A percentile compares a stretch with the other conserved stretches of the same genome.
These are phyloP conservation scores for Aphelinus certus DNA, from an alignment of 1,140 invertebrate species.

Conservation along the genomic window DNA sequence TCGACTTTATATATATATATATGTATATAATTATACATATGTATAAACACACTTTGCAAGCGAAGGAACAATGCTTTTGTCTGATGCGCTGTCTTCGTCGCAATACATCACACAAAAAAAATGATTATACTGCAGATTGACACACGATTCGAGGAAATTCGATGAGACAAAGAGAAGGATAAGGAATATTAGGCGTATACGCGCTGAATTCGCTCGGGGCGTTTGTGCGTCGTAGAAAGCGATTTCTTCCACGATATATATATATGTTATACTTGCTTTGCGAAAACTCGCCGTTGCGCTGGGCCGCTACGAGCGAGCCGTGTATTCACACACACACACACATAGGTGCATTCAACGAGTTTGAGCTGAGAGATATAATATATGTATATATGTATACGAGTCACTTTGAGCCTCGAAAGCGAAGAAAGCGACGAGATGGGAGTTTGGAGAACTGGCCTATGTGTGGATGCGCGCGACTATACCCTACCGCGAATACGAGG, in stretches of 20 bases:
- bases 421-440: background rate
- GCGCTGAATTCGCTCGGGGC: slow-evolving; percentile 27
- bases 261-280: slow-evolving; percentile 37
- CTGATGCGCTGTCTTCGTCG: slow-evolving; percentile 47
- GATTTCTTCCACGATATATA: slow-evolving; percentile 37
- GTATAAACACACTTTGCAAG: slow-evolving; percentile 3
- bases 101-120: background rate
- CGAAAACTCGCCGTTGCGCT: slow-evolving; percentile 15
- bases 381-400: background rate
- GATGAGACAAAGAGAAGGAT: slow-evolving; percentile 14
- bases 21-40: too few species aligned
- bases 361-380: background rate
- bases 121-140: slow-evolving; percentile 4
- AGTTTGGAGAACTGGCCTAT: background rate
- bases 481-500: too few species aligned
- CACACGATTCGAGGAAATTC: background rate
- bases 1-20: too few species aligned
- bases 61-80: slow-evolving; percentile 51
- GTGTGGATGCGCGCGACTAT: too few species aligned
- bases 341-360: too few species aligned
- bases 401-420: too few species aligned
- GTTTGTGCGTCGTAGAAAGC: slow-evolving; percentile 28
- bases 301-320: too few species aligned
- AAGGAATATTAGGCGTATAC: slow-evolving; percentile 9
- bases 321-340: too few species aligned